Conservation (phyloP, 2,888 invertebrate species). For the Drosophila macrospina region DNA sequence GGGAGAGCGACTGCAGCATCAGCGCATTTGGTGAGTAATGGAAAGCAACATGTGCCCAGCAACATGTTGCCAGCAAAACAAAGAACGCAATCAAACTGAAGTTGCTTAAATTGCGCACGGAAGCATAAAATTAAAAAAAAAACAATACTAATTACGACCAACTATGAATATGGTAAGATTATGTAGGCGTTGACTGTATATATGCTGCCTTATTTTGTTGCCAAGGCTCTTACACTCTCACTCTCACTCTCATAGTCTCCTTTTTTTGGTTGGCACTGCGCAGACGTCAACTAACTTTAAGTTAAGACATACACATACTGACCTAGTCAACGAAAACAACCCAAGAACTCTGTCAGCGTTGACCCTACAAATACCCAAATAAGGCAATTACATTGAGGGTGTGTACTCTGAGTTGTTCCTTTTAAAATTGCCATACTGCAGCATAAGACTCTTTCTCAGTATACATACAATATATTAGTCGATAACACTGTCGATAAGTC, state of each 20-base stretch:
- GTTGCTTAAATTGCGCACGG: slow-evolving; percentile 7
- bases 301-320: slow-evolving; percentile 64
- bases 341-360: slow-evolving; percentile 33
- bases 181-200: background rate
- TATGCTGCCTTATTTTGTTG: slow-evolving; percentile 24
- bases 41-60: slow-evolving; percentile 41
- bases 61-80: slow-evolving; percentile 1
- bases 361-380: slow-evolving; percentile 62
- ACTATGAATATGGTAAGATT: background rate
- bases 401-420: background rate
- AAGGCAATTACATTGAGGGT: slow-evolving; percentile 35
- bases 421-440: background rate
- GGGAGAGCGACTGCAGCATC: slow-evolving; percentile 50
- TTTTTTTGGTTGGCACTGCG: slow-evolving; percentile 35
- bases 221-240: slow-evolving; percentile 13
- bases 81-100: background rate
- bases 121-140: slow-evolving; percentile 3
- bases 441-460: background rate
- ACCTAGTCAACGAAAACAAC: slow-evolving; percentile 73
- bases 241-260: background rate
- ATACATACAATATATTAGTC: background rate
- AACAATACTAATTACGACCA: slow-evolving; percentile 5
- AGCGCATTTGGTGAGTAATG: slow-evolving; percentile 16
- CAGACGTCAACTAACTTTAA: slow-evolving; percentile 42
- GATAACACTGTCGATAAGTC: slow-evolving; percentile 15